phyloP scores from a whole-genome alignment of 2,113 vertebrate genomes.

The Candoia aspera region DNA sequence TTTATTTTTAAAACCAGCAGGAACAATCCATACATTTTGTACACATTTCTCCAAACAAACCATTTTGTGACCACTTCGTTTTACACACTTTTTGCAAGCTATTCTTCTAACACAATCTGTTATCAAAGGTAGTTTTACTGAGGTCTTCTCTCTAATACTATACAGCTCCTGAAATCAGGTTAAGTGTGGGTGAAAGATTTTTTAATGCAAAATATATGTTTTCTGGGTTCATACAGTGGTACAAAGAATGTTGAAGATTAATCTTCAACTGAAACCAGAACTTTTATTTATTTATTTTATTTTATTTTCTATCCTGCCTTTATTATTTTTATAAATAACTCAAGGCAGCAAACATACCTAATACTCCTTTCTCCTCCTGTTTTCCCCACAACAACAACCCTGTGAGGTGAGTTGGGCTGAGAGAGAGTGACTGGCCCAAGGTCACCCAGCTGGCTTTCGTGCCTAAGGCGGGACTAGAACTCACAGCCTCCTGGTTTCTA shows the following conservation, averaged over 20 bases:
- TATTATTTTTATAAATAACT: too few species aligned
- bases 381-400: too few species aligned
- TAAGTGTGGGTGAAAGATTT: constrained; percentile 50
- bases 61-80: background rate
- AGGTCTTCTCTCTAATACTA: background rate
- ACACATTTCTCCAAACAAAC: background rate
- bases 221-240: background rate
- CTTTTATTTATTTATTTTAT: too few species aligned
- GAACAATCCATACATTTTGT: background rate
- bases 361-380: too few species aligned
- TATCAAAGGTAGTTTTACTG: background rate
- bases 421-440: too few species aligned
- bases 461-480: too few species aligned
- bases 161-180: constrained; percentile 19
- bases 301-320: too few species aligned
- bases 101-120: background rate
- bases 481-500: too few species aligned
- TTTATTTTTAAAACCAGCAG: background rate
- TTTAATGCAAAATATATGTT: constrained; percentile 55
- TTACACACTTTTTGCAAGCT: background rate
- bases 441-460: too few species aligned
- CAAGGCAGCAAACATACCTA: too few species aligned
- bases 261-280: background rate
- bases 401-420: too few species aligned
- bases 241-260: background rate